A percentile compares a stretch with the other conserved stretches of the same genome.
phyloP scores from a whole-genome alignment of 2,797 vertebrate species.

The Gorsachius magnificus region DNA sequence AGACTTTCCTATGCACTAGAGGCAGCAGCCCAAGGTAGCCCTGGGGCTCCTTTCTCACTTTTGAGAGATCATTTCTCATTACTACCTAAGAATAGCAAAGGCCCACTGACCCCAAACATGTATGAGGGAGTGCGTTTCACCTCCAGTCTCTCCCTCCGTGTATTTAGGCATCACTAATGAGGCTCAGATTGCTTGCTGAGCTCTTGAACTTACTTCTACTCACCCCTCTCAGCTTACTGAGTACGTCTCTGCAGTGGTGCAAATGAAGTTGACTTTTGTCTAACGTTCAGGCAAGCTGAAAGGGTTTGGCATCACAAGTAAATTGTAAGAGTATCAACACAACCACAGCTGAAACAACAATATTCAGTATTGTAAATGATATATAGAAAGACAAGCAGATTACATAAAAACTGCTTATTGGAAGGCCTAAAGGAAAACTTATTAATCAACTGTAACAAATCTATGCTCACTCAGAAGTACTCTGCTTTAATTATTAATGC shows the following conservation, averaged over 20 bases:
- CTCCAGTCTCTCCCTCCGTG: not conserved
- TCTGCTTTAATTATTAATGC: slow-evolving; percentile 8
- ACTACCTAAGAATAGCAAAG: not conserved
- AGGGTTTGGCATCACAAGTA: not conserved
- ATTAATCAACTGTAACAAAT: slow-evolving; percentile 15
- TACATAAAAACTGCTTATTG: not conserved
- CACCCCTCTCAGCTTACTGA: not conserved
- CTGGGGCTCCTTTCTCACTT: not conserved
- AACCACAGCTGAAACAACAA: not conserved
- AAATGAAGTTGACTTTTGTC: not conserved
- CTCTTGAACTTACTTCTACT: not conserved
- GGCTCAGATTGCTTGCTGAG: not conserved
- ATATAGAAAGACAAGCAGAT: not conserved
- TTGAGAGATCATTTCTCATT: not conserved
- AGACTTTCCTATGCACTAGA: not conserved
- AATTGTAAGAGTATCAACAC: not conserved
- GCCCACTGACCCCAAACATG: not conserved
- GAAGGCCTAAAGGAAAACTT: not conserved
- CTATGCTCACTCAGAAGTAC: not conserved
- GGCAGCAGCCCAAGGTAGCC: not conserved
- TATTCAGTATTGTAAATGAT: not conserved
- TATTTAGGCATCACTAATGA: not conserved
- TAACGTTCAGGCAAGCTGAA: not conserved
- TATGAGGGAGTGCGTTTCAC: not conserved
- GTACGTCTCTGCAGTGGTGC: not conserved